phyloP scores from a whole-genome alignment of 1,140 invertebrate species.

The Drosophila willistoni region DNA sequence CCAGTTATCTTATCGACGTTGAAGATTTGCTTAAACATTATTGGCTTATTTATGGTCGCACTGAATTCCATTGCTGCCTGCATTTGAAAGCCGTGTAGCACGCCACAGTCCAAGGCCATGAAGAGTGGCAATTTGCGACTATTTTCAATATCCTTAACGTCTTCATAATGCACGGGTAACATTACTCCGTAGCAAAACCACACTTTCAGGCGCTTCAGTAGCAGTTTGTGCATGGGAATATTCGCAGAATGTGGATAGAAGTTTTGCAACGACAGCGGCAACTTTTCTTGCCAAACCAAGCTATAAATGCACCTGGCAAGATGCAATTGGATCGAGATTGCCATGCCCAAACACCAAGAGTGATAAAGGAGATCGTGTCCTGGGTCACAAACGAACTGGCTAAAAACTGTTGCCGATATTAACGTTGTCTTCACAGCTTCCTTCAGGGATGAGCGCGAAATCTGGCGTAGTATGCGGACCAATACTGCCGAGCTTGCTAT shows the following conservation, averaged over 20 bases:
- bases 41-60: no score
- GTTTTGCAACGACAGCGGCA: slow-evolving; percentile 20
- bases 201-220: not conserved
- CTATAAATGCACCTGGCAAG: slow-evolving; percentile 6
- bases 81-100: slow-evolving; percentile 39
- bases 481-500: not conserved
- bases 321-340: slow-evolving; percentile 34
- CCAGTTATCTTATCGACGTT: not conserved
- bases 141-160: no score
- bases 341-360: slow-evolving; percentile 1
- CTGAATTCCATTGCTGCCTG: slow-evolving; percentile 42
- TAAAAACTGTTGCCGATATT: not conserved
- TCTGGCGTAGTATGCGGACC: no score
- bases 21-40: no score
- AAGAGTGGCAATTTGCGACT: slow-evolving; percentile 2
- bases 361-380: slow-evolving; percentile 12
- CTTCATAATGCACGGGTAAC: not conserved
- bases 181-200: not conserved
- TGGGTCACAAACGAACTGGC: not conserved
- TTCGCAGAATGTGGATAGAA: not conserved
- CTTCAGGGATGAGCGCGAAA: no score
- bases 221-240: not conserved
- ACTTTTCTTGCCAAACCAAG: slow-evolving; percentile 3
- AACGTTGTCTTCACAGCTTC: not conserved
- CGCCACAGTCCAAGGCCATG: slow-evolving; percentile 11